These are phyloP conservation scores for Neelides sp. DNA, from an alignment of 1,140 invertebrate genomes.

Conservation along the genomic window DNA sequence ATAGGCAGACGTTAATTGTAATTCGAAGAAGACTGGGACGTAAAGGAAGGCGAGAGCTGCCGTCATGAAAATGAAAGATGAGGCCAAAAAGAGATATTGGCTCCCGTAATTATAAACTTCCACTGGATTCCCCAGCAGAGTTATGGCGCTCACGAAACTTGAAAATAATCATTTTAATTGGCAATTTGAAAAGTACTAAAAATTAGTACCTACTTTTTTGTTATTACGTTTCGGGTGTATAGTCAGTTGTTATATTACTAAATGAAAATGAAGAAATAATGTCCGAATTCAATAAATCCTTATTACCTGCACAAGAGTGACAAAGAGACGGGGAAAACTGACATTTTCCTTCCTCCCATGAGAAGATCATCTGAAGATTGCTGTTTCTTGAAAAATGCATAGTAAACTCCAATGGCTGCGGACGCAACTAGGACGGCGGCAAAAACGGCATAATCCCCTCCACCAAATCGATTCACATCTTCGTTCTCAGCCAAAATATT, in stretches of 20 bases:
- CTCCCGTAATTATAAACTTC: conserved; percentile 57
- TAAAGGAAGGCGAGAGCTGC: conserved; percentile 53
- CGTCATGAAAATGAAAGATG: conserved; percentile 49
- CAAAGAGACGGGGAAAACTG: conserved; percentile 2
- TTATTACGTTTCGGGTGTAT: too few species aligned
- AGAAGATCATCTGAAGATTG: conserved; percentile 60
- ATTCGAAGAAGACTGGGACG: conserved; percentile 66
- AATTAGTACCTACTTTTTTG: too few species aligned
- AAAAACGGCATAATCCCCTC: conserved; percentile 48
- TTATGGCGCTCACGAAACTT: conserved; percentile 22
- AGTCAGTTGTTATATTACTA: too few species aligned
- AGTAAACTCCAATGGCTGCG: conserved; percentile 41
- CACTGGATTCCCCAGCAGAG: conserved; percentile 30
- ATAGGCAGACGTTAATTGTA: conserved; percentile 66
- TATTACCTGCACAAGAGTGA: conserved; percentile 4
- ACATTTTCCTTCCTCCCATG: conserved; percentile 48
- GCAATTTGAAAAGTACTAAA: too few species aligned
- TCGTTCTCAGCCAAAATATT: too few species aligned
- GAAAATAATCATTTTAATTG: neutral
- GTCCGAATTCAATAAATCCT: too few species aligned
- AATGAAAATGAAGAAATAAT: too few species aligned
- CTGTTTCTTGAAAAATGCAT: conserved; percentile 6
- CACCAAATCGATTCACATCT: conserved; percentile 33
- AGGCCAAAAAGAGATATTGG: conserved; percentile 51
- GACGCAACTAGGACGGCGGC: conserved; percentile 47